Evolutionary conservation across 2,888 invertebrate species (phyloP).

Genomic region (Dromius quadrimaculatus): DNA sequence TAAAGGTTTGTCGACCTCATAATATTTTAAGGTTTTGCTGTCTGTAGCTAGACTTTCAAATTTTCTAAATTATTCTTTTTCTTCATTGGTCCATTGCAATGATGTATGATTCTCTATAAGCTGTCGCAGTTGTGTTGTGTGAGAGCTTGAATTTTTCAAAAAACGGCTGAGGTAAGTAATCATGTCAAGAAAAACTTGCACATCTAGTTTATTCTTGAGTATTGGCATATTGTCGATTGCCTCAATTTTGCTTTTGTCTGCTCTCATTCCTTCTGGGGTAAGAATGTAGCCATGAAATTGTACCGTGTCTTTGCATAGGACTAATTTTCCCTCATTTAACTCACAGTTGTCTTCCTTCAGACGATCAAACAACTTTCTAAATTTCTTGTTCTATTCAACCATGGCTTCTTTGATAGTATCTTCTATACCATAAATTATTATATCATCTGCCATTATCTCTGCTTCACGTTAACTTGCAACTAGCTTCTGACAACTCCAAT

Average conservation of each 20-base stretch:
- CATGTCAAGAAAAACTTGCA: too few species aligned
- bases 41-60: too few species aligned
- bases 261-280: constrained; percentile 7
- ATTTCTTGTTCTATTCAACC: constrained; percentile 55
- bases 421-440: constrained; percentile 53
- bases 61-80: constrained; percentile 48
- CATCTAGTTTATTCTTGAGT: constrained; percentile 53
- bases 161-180: too few species aligned
- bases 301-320: constrained; percentile 50
- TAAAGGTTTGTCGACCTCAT: too few species aligned
- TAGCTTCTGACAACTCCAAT: constrained; percentile 36
- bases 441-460: constrained; percentile 55
- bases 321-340: constrained; percentile 55
- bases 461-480: constrained; percentile 48
- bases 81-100: too few species aligned
- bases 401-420: constrained; percentile 53
- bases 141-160: too few species aligned
- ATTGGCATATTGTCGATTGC: constrained; percentile 22
- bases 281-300: constrained; percentile 56
- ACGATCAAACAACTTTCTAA: constrained; percentile 51
- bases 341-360: constrained; percentile 53
- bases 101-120: too few species aligned
- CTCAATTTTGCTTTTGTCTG: background rate
- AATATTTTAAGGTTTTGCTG: too few species aligned
- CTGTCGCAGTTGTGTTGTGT: too few species aligned